Base-by-base conservation (phyloP, 2,888 invertebrate species). In the Sphaeridia pumilis region DNA sequence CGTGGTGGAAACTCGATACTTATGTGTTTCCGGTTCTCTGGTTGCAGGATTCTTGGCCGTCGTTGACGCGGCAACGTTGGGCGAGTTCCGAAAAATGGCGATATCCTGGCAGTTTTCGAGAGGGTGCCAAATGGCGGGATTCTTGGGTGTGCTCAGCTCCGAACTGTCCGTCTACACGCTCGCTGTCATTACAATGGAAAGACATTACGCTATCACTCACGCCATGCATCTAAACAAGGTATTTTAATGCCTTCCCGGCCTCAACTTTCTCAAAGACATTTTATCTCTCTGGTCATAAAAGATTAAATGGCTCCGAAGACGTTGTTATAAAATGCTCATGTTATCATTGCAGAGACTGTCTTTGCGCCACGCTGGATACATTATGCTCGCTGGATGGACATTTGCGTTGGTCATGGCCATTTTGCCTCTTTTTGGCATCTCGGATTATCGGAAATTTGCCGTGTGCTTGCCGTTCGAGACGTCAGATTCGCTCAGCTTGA, bases 91-190 rank as follows among this genome's bases (percentile, higher is more conserved):
- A 64, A 87, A 85, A 78, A 89, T 89, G 73, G 95, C 95, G 17
- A 92, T 97, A 60, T 84, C 87, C 1, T 97, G 97, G 95, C 97
- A 97, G 75, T 86, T 88, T 82, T 90, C 90, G 26, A 78, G 82
- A 34, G 88, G 87, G 25, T 97, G 95, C 72, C 86, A 89, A 68
- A 75, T 92, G 45, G 92, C 94, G 1, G 97, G 97, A 26, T 94
- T 95, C 70, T 76, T 97, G 44, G 93, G 92, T 4, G 93, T 94
- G 28, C 76, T 94, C 22, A 89, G 89, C 60, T 88, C 90, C 1
- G 94, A 95, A 73, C 74, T 97, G 54, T 89, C 90, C 34, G 95
- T 97, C 38, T 95, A 85, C 74, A 95, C 95, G 2, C 75, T 97
- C 66, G 90, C 95, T 2, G 89, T 97, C 51, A 97, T 97, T 66